phyloP scores from a whole-genome alignment of 2,113 vertebrate genomes.

The Megalops atlanticus region DNA sequence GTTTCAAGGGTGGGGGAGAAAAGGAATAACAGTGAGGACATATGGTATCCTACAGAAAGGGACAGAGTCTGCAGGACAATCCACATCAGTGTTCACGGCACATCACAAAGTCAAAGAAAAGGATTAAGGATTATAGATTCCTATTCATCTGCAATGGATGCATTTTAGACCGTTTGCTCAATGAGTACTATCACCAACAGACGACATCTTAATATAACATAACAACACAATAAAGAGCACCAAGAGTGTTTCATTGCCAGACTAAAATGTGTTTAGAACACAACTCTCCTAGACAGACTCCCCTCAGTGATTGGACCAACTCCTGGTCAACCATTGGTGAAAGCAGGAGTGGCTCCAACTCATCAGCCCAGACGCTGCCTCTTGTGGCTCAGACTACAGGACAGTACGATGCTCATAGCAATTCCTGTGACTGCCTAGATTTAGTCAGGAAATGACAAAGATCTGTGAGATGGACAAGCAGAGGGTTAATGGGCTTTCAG shows the following conservation, averaged over 20 bases:
- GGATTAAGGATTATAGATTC: not conserved
- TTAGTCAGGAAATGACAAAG: not conserved
- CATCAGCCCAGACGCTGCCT: not conserved
- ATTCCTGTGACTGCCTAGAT: not conserved
- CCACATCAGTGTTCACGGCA: not conserved
- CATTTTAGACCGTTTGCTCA: not conserved
- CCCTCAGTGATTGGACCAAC: too few relatives aligned
- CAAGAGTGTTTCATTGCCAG: too few relatives aligned
- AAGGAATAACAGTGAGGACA: conserved; percentile 34
- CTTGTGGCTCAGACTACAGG: not conserved
- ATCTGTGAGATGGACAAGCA: not conserved
- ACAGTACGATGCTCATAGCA: not conserved
- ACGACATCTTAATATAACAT: not conserved
- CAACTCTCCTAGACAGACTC: too few relatives aligned
- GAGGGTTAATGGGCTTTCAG: not conserved
- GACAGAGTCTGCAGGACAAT: not conserved
- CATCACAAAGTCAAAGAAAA: not conserved
- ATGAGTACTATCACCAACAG: not conserved
- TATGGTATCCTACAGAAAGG: conserved; percentile 4
- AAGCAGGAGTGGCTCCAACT: not conserved
- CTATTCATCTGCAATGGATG: not conserved
- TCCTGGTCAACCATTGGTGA: too few relatives aligned
- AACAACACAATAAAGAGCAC: too few relatives aligned
- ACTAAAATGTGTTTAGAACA: too few relatives aligned
- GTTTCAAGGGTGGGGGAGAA: conserved; percentile 14